Evolutionary conservation across 2,888 invertebrate genomes (phyloP), one percentile per base, ranked within the genome.

Genomic region (Neocrepidodera transversa): DNA sequence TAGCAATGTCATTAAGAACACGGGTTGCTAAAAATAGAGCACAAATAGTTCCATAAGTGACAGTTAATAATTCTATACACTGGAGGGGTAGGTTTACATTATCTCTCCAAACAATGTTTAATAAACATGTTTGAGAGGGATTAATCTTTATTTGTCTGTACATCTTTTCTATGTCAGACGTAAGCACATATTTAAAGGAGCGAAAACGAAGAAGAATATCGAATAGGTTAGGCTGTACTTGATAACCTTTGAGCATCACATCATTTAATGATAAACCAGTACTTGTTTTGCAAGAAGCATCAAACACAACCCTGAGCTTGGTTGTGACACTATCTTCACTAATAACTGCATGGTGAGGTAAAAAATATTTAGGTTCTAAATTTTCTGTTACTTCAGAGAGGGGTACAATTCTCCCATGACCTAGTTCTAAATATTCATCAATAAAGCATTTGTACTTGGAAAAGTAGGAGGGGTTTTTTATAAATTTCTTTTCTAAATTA

Each of bases 201-300:
- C 38, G 23, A 20, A 50, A 50, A 13, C 35, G 20, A 6, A 36
- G 11, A 5, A 50, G 26, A 26, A 50, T 50, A 11, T 38, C 50
- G 11, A 11, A 50, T 6, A 50, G 50, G n/a, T 50, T 38, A 10
- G 50, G 50, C 36, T 50, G 36, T 1, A 50, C 50, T 14, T 36
- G 35, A 18, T 17, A 49, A 17, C 36, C 45, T 45, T 45, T 45
- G 28, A 14, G 16, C 43, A 43, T 23, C 10, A 48, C 18, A 17
- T 48, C 48, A 35, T 32, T 49, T 16, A 50, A 20, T 14, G 50
- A 50, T 8, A 38, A 8, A n/a, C 50, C 17, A 4, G 38, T 23
- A 30, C n/a, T 26, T 38, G 50, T 13, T 50, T 36, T 50, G 13
- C 38, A 38, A 10, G 38, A 23, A 18, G 23, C 38, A 13, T 38